A percentile compares a stretch with the other conserved stretches of the same genome.
Evolutionary conservation across 2,888 invertebrate species (phyloP).

Genomic region (Ephialtes manifestator): DNA sequence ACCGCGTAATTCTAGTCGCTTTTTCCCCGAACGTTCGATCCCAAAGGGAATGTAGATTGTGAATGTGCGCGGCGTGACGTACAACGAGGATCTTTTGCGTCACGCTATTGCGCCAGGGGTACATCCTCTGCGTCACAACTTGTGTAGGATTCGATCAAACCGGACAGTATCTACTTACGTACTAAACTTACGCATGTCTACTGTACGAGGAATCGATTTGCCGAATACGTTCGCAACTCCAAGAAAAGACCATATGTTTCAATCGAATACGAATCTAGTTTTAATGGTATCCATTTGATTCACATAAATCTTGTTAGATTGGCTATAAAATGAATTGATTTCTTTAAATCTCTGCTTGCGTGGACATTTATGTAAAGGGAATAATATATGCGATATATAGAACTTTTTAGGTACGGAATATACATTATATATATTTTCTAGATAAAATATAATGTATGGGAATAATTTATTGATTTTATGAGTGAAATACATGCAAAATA

Average conservation of each 20-base stretch:
- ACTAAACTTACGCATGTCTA: neutral
- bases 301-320: too few relatives aligned
- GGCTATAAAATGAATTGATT: too few relatives aligned
- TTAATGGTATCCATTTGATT: too few relatives aligned
- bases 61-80: conserved; percentile 50
- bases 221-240: neutral
- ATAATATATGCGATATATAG: too few relatives aligned
- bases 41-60: conserved; percentile 14
- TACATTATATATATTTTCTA: too few relatives aligned
- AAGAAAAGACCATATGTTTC: neutral
- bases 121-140: conserved; percentile 61
- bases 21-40: neutral
- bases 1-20: neutral
- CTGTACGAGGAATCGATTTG: conserved; percentile 17
- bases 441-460: too few relatives aligned
- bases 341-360: too few relatives aligned
- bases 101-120: conserved; percentile 42
- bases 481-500: too few relatives aligned
- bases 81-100: conserved; percentile 62
- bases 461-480: too few relatives aligned
- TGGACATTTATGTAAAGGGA: too few relatives aligned
- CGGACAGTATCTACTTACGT: conserved; percentile 18
- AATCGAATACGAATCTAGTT: too few relatives aligned
- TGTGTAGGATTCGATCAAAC: conserved; percentile 48
- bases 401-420: too few relatives aligned